Evolutionary conservation across 2,113 vertebrate species (phyloP).

Genomic region (rabbit (Oryctolagus cuniculus)): DNA sequence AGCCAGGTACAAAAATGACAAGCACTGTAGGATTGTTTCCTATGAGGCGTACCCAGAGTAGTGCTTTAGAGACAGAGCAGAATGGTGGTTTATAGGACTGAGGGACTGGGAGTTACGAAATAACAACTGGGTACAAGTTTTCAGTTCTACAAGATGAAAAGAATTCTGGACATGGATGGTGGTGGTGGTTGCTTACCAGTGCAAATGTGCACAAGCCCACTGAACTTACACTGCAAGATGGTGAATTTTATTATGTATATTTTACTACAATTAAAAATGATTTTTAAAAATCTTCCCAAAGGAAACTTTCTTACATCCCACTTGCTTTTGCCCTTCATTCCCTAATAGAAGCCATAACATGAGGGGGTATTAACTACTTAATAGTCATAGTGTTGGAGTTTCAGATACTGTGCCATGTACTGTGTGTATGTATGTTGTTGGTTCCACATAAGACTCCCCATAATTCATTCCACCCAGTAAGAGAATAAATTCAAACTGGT

Average conservation of each 20-base stretch:
- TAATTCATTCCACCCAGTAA: not conserved
- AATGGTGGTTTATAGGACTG: not conserved
- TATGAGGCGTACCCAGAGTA: not conserved
- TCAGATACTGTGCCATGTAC: not conserved
- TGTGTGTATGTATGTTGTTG: not conserved
- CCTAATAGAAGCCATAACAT: not conserved
- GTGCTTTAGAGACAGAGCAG: not conserved
- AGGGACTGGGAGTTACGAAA: not conserved
- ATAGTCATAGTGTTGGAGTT: not conserved
- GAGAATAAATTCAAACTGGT: not conserved
- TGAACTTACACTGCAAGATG: not conserved
- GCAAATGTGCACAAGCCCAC: not conserved
- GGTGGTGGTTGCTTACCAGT: not conserved
- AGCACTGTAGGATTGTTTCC: not conserved
- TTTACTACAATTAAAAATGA: conserved; percentile 39
- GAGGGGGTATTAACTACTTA: not conserved
- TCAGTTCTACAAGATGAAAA: not conserved
- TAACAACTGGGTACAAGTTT: not conserved
- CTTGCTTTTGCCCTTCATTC: not conserved
- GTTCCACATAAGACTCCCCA: not conserved
- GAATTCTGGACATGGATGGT: not conserved
- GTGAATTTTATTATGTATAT: not conserved
- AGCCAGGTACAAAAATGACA: not conserved
- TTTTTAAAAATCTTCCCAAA: not conserved
- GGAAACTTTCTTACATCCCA: not conserved